These are phyloP conservation scores for Lophotis ruficrista DNA, from an alignment of 2,113 vertebrate genomes.

Conservation along the genomic window DNA sequence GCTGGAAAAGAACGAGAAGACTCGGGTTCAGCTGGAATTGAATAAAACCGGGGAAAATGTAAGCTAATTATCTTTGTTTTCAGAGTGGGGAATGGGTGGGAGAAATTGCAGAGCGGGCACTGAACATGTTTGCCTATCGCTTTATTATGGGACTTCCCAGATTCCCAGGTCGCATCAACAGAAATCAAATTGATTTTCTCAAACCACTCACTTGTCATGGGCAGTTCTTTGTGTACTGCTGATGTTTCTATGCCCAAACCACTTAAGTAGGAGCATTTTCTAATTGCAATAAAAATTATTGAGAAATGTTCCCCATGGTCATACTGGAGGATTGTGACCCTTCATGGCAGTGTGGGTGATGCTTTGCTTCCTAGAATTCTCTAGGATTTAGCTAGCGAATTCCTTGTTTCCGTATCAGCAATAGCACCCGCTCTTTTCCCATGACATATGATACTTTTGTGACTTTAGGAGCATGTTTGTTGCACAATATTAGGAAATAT, in stretches of 20 bases:
- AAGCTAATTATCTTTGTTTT: not conserved
- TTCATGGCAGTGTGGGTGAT: not conserved
- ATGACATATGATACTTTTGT: not conserved
- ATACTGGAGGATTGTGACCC: not conserved
- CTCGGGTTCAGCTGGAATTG: constrained; percentile 77
- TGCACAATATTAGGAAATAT: not conserved
- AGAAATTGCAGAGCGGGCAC: not conserved
- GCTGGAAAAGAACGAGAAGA: constrained; percentile 88
- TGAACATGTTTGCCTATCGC: rapidly evolving
- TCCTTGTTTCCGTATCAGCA: not conserved
- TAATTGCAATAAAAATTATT: not conserved
- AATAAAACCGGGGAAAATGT: constrained; percentile 58
- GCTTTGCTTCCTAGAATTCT: constrained; percentile 20
- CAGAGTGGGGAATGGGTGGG: not conserved
- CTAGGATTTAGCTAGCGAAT: constrained; percentile 25
- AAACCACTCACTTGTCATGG: rapidly evolving
- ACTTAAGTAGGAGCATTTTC: not conserved
- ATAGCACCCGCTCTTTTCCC: not conserved
- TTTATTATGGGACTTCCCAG: not conserved
- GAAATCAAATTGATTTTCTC: not conserved
- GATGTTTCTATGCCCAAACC: not conserved
- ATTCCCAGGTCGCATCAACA: not conserved
- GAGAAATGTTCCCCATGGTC: not conserved
- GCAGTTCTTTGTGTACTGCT: not conserved
- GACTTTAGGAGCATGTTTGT: not conserved